Evolutionary conservation across 2,113 vertebrate genomes (phyloP).

Genomic region (Aldabrachelys gigantea): DNA sequence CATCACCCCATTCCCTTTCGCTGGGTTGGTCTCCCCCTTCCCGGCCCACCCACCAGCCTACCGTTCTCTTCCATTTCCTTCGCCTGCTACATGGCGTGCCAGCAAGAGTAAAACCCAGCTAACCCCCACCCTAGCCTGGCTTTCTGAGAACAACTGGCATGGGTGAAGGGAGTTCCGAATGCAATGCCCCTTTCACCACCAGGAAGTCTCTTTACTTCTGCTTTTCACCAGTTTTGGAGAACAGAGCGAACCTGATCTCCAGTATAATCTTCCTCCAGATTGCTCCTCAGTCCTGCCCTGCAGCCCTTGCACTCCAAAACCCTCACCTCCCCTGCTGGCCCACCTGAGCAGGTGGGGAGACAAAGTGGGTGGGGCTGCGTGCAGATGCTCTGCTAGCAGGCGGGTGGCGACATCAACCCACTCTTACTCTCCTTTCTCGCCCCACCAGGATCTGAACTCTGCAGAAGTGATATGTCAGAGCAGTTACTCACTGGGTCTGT

Average conservation of each 20-base stretch:
- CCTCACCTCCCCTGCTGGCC: not conserved
- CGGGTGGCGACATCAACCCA: not conserved
- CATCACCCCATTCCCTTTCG: not conserved
- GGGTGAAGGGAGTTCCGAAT: not conserved
- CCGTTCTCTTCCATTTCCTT: not conserved
- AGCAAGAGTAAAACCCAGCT: not conserved
- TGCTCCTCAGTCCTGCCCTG: accelerated
- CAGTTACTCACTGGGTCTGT: not conserved
- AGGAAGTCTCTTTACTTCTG: not conserved
- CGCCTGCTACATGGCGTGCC: not conserved
- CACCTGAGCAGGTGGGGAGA: not conserved
- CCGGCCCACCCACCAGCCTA: not conserved
- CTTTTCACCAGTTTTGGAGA: not conserved
- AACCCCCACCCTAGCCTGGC: not conserved
- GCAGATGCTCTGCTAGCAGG: not conserved
- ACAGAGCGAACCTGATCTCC: accelerated
- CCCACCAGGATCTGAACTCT: not conserved
- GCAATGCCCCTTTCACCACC: not conserved
- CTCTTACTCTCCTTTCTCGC: not conserved
- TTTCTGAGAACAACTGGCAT: not conserved
- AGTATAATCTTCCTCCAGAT: not conserved
- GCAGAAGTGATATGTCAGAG: not conserved
- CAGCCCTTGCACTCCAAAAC: not conserved
- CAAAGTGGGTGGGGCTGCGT: not conserved
- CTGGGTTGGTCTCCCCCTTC: not conserved